Base-by-base conservation (phyloP, 2,888 invertebrate genomes). In the Mythimna loreyi region DNA sequence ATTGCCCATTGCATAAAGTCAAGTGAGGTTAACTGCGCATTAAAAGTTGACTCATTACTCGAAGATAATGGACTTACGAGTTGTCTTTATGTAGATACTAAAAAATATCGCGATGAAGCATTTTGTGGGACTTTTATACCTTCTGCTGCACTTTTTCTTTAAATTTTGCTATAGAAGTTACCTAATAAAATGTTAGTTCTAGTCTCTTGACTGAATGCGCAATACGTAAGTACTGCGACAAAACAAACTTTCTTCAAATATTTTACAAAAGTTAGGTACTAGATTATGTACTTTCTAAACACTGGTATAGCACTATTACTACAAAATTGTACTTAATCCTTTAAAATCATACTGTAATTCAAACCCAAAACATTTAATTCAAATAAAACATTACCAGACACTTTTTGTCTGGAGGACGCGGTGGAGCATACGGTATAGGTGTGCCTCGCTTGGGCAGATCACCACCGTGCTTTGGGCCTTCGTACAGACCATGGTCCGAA, bases 11-110 rank as follows among this genome's bases (percentile, higher is more conserved):
- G 11, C n/a, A 25, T 8, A 36, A 62, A 40, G 43, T 53, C 55
- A 53, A 60, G 23, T 43, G 11, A 62, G 61, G 49, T 57, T 60
- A 67, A 66, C 13, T 57, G 21, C 47, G 23, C 30, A 60, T 40
- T 65, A 63, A 49, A 60, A 62, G 30, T 40, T 62, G 50, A 64
- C 72, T 64, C 9, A 11, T 60, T 23, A 11, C 23, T 74, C 33
- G 28, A 25, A 49, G 43, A 55, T 33, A 72, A 60, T 56, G 21
- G 11, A 36, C 19, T 55, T 23, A 36, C 47, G 23, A 58, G 61
- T 72, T 66, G 36, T 61, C 36, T 40, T 53, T 36, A 61, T 13
- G 19, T 55, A 65, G 33, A 66, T 67, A n/a, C 9, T n/a, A n/a
- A 19, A 21, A 4, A 53, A 67, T n/a, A n/a, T 25, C 25, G 9